Conservation (phyloP, 2,797 vertebrate species). For the Echiichthys vipera region DNA sequence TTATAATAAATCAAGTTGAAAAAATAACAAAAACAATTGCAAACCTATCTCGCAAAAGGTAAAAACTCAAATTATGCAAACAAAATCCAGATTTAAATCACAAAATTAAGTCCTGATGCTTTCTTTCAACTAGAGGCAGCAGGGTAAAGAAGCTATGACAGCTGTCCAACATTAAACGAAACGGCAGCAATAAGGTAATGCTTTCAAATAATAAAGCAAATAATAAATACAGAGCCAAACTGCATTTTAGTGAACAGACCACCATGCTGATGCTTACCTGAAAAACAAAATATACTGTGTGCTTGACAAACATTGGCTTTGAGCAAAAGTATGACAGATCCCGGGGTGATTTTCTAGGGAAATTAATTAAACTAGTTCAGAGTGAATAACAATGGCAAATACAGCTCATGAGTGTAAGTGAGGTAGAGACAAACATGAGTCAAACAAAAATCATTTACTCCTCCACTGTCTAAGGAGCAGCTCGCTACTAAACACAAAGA, state of each 20-base stretch:
- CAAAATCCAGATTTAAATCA: constrained; percentile 1
- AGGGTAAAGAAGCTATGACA: not conserved
- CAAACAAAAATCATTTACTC: not conserved
- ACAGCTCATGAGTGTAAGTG: not conserved
- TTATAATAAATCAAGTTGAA: not conserved
- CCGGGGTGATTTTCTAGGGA: not conserved
- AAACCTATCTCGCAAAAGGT: constrained; percentile 3
- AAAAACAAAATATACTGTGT: not conserved
- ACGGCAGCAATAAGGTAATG: not conserved
- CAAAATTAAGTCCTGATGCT: constrained; percentile 4
- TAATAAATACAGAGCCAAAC: not conserved
- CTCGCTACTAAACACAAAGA: not conserved
- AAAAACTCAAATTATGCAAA: constrained; percentile 18
- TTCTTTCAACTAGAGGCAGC: constrained; percentile 13
- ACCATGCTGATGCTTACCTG: not conserved
- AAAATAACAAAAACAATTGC: not conserved
- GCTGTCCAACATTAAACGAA: constrained; percentile 17
- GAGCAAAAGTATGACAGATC: not conserved
- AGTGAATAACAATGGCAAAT: constrained; percentile 13
- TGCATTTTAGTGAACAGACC: not conserved
- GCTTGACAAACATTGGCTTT: not conserved
- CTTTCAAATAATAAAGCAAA: not conserved
- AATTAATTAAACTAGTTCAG: constrained; percentile 4
- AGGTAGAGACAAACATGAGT: constrained; percentile 1
- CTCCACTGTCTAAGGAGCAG: not conserved